Conservation (phyloP, 2,797 vertebrate genomes). For the Gymnothorax reevesii region DNA sequence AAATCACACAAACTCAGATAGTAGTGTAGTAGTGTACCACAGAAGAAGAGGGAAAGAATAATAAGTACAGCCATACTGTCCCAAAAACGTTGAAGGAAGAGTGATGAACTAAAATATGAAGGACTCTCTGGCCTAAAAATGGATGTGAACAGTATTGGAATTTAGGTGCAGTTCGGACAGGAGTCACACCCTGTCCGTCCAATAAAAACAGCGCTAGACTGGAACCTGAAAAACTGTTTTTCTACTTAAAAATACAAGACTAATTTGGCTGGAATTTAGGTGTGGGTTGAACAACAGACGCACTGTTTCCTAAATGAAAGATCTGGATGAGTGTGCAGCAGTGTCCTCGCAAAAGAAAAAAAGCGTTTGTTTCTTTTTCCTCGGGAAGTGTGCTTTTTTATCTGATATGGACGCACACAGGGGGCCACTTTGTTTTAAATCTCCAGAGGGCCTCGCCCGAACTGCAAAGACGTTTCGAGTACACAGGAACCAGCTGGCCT, state of each 20-base stretch:
- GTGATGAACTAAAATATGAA: too few relatives aligned
- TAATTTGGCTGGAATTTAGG: background rate
- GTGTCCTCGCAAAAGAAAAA: constrained; percentile 67
- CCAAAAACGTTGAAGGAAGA: background rate
- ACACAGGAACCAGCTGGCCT: constrained; percentile 74
- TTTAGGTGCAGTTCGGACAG: background rate
- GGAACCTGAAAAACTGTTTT: too few relatives aligned
- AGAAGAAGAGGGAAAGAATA: background rate
- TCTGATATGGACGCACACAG: constrained; percentile 70
- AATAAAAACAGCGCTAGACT: too few relatives aligned
- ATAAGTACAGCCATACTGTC: background rate
- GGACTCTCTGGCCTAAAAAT: background rate
- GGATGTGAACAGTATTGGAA: background rate
- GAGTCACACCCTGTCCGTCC: background rate
- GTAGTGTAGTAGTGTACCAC: too few relatives aligned
- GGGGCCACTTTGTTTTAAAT: constrained; percentile 76
- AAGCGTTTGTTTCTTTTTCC: constrained; percentile 76
- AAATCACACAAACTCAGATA: background rate
- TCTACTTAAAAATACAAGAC: background rate
- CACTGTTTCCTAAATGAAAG: background rate
- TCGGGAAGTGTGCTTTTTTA: constrained; percentile 74
- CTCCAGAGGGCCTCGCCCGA: constrained; percentile 70
- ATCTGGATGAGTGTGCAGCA: background rate
- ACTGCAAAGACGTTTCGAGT: constrained; percentile 71
- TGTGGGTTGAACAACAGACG: background rate